These are phyloP conservation scores for Leptinotarsa defecta DNA, from an alignment of 1,140 invertebrate genomes.

Conservation along the genomic window DNA sequence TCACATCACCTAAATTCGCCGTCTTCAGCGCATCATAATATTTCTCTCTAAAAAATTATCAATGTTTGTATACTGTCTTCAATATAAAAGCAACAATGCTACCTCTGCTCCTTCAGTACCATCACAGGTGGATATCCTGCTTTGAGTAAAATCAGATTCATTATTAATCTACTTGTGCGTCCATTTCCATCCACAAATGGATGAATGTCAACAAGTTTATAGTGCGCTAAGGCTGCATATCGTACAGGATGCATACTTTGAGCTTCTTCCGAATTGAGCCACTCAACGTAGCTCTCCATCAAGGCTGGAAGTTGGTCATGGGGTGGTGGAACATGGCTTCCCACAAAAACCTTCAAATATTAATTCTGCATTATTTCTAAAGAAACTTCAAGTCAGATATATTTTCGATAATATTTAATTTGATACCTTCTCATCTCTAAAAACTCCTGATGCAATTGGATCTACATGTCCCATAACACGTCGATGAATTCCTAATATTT, in stretches of 20 bases:
- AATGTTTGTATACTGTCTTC: neutral
- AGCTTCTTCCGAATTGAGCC: conserved; percentile 88
- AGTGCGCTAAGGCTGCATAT: conserved; percentile 92
- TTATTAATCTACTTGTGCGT: conserved; percentile 88
- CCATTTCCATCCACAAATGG: conserved; percentile 94
- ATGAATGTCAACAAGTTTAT: conserved; percentile 95
- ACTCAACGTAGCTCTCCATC: conserved; percentile 87
- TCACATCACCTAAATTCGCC: conserved; percentile 89
- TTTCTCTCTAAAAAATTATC: conserved; percentile 59
- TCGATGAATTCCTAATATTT: conserved; percentile 91
- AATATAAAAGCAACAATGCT: conserved; percentile 6
- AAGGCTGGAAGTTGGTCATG: conserved; percentile 78
- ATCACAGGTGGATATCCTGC: conserved; percentile 97
- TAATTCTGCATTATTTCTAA: neutral
- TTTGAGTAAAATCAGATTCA: conserved; percentile 98
- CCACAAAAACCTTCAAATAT: conserved; percentile 83
- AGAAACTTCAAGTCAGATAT: neutral
- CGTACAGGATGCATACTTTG: conserved; percentile 85
- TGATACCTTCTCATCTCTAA: conserved; percentile 60
- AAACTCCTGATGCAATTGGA: conserved; percentile 82
- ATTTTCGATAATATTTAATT: no score
- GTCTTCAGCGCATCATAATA: conserved; percentile 87
- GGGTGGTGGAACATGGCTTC: conserved; percentile 85
- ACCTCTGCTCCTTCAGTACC: conserved; percentile 87
- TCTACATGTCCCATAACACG: conserved; percentile 93